Evolutionary conservation across 2,797 vertebrate genomes (phyloP).

Genomic region (Orestias chungarensis): DNA sequence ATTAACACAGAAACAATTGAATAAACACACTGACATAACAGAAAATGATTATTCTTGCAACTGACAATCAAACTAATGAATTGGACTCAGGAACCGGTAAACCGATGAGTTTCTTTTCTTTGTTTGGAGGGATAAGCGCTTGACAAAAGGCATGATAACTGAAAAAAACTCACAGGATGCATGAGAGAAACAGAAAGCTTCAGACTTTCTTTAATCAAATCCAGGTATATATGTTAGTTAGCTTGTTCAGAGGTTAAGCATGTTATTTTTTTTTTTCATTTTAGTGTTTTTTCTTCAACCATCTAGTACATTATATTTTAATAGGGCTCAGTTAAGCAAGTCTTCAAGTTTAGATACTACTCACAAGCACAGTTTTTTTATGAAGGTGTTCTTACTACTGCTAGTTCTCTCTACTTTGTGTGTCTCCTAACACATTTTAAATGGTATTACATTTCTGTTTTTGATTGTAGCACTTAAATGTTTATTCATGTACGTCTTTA

Average conservation of each 20-base stretch:
- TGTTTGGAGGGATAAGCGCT: constrained; percentile 64
- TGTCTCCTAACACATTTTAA: constrained; percentile 47
- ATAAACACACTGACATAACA: background rate
- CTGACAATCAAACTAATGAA: constrained; percentile 60
- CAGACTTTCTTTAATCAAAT: constrained; percentile 45
- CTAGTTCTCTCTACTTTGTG: constrained; percentile 33
- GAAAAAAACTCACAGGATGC: constrained; percentile 59
- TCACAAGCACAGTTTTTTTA: constrained; percentile 55
- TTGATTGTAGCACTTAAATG: constrained; percentile 73
- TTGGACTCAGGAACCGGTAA: constrained; percentile 26
- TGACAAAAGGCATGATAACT: constrained; percentile 55
- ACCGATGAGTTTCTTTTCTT: constrained; percentile 55
- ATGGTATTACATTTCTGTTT: constrained; percentile 56
- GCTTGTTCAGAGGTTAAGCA: constrained; percentile 36
- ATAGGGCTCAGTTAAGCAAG: constrained; percentile 18
- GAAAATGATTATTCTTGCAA: constrained; percentile 31
- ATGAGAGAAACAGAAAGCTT: constrained; percentile 32
- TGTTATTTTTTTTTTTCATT: background rate
- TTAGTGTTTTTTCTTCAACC: background rate
- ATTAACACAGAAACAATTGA: constrained; percentile 12
- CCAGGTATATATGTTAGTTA: constrained; percentile 31
- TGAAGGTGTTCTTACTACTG: constrained; percentile 74
- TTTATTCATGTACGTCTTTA: constrained; percentile 53
- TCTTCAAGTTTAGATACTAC: constrained; percentile 27
- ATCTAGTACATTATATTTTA: constrained; percentile 5